Evolutionary conservation across 2,113 vertebrate species (phyloP).

Genomic region (Paradoxurus hermaphroditus): DNA sequence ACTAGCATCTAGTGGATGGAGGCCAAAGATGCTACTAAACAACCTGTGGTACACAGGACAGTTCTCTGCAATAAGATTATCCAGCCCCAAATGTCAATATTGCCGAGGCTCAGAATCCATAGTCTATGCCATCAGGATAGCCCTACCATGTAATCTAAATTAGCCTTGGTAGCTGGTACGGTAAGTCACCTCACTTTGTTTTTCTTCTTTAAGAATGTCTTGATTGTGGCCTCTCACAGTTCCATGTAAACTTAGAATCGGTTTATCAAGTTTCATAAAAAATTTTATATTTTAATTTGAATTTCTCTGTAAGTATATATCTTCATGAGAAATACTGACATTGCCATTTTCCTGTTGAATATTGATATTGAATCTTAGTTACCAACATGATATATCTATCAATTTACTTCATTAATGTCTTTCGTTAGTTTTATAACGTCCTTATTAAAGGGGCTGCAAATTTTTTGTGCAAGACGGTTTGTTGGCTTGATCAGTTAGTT

Average conservation of each 20-base stretch:
- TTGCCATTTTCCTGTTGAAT: not conserved
- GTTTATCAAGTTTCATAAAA: not conserved
- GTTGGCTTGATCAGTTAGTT: not conserved
- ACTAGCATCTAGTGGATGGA: not conserved
- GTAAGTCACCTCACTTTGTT: not conserved
- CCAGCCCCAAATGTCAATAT: not conserved
- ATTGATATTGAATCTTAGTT: not conserved
- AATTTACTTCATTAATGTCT: constrained; percentile 12
- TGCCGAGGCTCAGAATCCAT: not conserved
- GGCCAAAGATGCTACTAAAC: not conserved
- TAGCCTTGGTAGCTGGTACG: not conserved
- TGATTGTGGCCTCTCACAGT: not conserved
- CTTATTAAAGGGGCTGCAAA: not conserved
- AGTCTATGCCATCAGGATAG: too few relatives aligned
- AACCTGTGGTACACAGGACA: not conserved
- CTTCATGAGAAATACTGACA: not conserved
- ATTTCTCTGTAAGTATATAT: constrained; percentile 10
- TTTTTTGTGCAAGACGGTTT: not conserved
- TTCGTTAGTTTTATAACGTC: not conserved
- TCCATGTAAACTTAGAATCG: not conserved
- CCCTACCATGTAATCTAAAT: not conserved
- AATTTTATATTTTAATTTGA: not conserved
- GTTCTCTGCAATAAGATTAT: not conserved
- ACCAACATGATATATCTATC: not conserved
- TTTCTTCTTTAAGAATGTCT: not conserved